Conservation (phyloP, 2,888 invertebrate species). For the Notodonta ziczac region DNA sequence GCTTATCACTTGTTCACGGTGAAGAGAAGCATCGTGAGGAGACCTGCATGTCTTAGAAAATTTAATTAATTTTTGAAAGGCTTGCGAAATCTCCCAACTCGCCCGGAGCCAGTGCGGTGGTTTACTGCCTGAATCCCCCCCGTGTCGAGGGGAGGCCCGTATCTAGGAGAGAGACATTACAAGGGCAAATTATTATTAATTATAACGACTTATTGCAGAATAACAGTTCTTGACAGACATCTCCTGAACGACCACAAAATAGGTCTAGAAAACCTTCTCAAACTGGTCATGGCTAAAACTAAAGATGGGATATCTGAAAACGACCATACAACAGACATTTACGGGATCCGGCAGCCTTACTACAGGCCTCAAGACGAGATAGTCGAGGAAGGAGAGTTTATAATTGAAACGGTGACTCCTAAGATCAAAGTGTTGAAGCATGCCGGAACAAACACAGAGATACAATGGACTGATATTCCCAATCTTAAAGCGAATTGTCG, state of each 20-base stretch:
- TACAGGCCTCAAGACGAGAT: constrained; percentile 59
- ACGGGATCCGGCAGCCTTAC: constrained; percentile 60
- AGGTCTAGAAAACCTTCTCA: constrained; percentile 66
- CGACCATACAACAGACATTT: constrained; percentile 15
- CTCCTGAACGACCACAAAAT: constrained; percentile 73
- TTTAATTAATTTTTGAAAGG: no score
- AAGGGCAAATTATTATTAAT: no score
- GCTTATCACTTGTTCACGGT: no score
- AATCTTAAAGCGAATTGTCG: constrained; percentile 55
- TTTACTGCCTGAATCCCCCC: no score
- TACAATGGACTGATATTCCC: constrained; percentile 56
- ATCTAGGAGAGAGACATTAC: no score
- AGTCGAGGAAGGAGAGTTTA: constrained; percentile 67
- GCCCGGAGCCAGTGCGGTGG: no score
- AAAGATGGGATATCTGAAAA: constrained; percentile 65
- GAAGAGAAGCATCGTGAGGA: no score
- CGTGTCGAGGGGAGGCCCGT: no score
- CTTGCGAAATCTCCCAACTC: no score
- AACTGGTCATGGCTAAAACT: constrained; percentile 74
- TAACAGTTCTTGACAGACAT: constrained; percentile 74
- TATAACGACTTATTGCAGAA: constrained; percentile 51
- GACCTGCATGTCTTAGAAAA: no score
- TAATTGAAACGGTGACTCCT: constrained; percentile 67
- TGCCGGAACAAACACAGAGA: constrained; percentile 62
- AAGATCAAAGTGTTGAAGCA: constrained; percentile 72